Conservation (phyloP, 2,888 invertebrate genomes). For the Perdita meconis region DNA sequence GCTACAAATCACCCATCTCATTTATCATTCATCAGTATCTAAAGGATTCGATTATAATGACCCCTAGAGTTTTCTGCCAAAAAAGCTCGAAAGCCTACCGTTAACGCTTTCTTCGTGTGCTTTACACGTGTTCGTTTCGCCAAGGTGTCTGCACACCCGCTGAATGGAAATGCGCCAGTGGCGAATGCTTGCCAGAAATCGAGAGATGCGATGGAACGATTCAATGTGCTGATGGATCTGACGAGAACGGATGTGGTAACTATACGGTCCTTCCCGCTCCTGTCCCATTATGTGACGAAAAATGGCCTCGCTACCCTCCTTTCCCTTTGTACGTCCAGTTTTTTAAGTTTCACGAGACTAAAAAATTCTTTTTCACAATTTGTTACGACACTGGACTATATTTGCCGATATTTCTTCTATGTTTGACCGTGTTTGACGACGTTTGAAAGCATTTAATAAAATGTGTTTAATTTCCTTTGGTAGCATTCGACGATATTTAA, state of each 20-base stretch:
- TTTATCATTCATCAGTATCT: too few relatives aligned
- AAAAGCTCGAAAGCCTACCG: constrained; percentile 7
- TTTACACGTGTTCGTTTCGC: constrained; percentile 75
- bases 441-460: neutral
- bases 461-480: too few relatives aligned
- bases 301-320: constrained; percentile 40
- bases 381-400: neutral
- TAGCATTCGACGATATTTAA: too few relatives aligned
- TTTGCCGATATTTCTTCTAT: neutral
- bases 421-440: neutral
- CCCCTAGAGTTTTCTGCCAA: neutral
- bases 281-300: constrained; percentile 32
- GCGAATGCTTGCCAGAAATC: constrained; percentile 86
- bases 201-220: constrained; percentile 86
- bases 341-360: neutral
- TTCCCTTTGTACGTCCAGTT: neutral
- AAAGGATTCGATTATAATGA: neutral
- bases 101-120: constrained; percentile 56
- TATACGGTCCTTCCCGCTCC: constrained; percentile 50
- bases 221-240: constrained; percentile 85
- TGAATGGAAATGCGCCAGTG: constrained; percentile 85
- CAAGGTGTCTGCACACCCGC: constrained; percentile 77
- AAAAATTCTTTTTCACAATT: neutral
- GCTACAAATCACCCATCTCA: too few relatives aligned
- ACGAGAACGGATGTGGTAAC: constrained; percentile 85